Percentiles rank a stretch among this genome's conserved stretches.
Evolutionary conservation across 2,888 invertebrate species (phyloP).

Genomic region (Drosophila neotestacea): DNA sequence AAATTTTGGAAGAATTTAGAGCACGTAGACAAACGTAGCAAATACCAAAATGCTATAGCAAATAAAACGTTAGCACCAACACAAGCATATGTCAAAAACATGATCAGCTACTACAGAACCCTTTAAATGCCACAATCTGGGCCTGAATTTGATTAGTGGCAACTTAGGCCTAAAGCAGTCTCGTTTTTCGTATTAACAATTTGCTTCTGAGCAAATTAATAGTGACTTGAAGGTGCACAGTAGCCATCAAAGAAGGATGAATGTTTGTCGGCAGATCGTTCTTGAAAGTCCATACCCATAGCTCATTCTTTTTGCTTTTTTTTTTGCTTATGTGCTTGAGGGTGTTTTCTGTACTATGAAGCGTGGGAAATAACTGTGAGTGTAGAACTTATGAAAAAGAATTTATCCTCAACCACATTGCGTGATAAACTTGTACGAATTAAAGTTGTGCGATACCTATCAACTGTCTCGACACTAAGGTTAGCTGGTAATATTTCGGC

Average conservation of each 20-base stretch:
- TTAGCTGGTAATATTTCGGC: slow-evolving; percentile 45
- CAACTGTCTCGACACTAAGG: slow-evolving; percentile 28
- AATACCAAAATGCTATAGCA: no score
- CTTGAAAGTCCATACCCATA: slow-evolving; percentile 29
- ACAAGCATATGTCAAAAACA: slow-evolving; percentile 37
- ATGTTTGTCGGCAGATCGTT: slow-evolving; percentile 13
- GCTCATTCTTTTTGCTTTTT: slow-evolving; percentile 8
- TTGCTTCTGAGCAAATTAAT: slow-evolving; percentile 62
- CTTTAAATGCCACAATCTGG: slow-evolving; percentile 16
- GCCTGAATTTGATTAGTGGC: slow-evolving; percentile 20
- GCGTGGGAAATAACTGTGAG: slow-evolving; percentile 65
- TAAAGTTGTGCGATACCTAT: slow-evolving; percentile 36
- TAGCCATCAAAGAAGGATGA: slow-evolving; percentile 27
- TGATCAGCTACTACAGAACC: slow-evolving; percentile 7
- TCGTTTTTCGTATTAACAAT: slow-evolving; percentile 64
- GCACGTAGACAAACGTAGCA: no score
- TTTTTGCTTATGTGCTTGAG: slow-evolving; percentile 51
- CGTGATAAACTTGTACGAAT: slow-evolving; percentile 46
- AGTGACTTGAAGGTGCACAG: slow-evolving; percentile 48
- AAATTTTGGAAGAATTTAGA: no score
- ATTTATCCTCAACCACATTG: slow-evolving; percentile 35
- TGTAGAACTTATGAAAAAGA: slow-evolving; percentile 14
- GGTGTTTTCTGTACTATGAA: slow-evolving; percentile 48
- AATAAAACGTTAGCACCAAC: no score
- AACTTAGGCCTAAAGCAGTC: slow-evolving; percentile 64